Conservation (phyloP, 2,888 invertebrate genomes). For the Dioctria rufipes region DNA sequence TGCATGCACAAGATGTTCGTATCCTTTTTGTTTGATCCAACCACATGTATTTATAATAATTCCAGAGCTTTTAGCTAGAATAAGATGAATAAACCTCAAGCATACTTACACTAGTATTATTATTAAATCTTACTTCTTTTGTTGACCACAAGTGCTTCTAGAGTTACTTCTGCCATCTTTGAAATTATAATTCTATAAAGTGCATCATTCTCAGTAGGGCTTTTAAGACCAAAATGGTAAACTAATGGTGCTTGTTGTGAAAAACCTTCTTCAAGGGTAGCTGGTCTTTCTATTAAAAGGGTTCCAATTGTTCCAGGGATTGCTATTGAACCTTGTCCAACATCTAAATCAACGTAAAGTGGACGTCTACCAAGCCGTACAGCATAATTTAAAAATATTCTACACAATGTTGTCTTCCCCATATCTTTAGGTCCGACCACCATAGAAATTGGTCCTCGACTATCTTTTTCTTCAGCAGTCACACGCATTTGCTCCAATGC, state of each 20-base stretch:
- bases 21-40: conserved; percentile 95
- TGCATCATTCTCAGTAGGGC: conserved; percentile 82
- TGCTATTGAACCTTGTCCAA: conserved; percentile 93
- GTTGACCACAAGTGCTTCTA: conserved; percentile 87
- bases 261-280: conserved; percentile 95
- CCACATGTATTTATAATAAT: conserved; percentile 98
- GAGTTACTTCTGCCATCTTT: conserved; percentile 88
- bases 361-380: conserved; percentile 91
- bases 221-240: conserved; percentile 93
- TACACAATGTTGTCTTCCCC: conserved; percentile 93
- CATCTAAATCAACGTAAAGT: conserved; percentile 94
- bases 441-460: conserved; percentile 88
- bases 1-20: conserved; percentile 87
- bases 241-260: conserved; percentile 93
- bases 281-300: conserved; percentile 91
- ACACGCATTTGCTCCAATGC: conserved; percentile 92
- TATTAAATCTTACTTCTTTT: conserved; percentile 79
- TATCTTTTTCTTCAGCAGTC: conserved; percentile 82
- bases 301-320: conserved; percentile 95
- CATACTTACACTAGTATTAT: background rate
- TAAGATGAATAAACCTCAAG: background rate
- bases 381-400: conserved; percentile 94
- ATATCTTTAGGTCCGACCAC: conserved; percentile 96
- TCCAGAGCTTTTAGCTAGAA: conserved; percentile 85
- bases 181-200: conserved; percentile 88